Evolutionary conservation across 2,797 vertebrate genomes (phyloP), one percentile per base, ranked within the genome.

Genomic region (Siniperca scherzeri): DNA sequence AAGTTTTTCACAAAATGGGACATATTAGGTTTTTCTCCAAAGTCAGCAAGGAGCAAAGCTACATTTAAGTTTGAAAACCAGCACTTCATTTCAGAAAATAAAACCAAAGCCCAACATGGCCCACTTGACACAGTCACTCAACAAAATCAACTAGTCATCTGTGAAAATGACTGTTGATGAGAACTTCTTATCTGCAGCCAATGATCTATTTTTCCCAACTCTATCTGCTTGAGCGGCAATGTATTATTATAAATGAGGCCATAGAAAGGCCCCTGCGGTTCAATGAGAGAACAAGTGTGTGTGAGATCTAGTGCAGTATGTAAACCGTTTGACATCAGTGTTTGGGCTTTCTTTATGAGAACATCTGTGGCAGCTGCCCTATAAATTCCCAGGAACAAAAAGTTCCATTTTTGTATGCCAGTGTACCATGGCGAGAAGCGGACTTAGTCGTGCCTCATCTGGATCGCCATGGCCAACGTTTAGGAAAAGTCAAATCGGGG

Each of bases 321-420:
- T 95, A 95, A 95, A 96, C 91, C 46, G 65, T 91, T 96, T 94
- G 95, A 96, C 95, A 95, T 93, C 93, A 95, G 89, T 94, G 95
- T 95, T 96, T 95, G 93, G 92, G 86, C 91, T 91, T 89, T 92
- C 91, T 96, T 95, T 95, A 96, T 93, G 93, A 90, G 94, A 95
- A 95, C 95, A 96, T 96, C 94, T 96, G 95, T 80, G 77, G 92
- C 95, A 95, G 95, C 95, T 96, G 96, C 95, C 91, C 92, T 89
- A 95, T 96, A 95, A 95, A 96, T 94, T 94, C 92, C 77, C 90
- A 93, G 87, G 89, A 95, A 95, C 93, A 96, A 88, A 95, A 96
- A 94, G 93, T 91, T 87, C 82, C 80, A 94, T 95, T 96, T 96
- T 95, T 94, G 89, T 93, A 91, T 94, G 92, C 92, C 95, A 95